Percentiles rank a stretch among this genome's conserved stretches.
Evolutionary conservation across 2,113 vertebrate genomes (phyloP).

Genomic region (Melanotaenia duboulayi): DNA sequence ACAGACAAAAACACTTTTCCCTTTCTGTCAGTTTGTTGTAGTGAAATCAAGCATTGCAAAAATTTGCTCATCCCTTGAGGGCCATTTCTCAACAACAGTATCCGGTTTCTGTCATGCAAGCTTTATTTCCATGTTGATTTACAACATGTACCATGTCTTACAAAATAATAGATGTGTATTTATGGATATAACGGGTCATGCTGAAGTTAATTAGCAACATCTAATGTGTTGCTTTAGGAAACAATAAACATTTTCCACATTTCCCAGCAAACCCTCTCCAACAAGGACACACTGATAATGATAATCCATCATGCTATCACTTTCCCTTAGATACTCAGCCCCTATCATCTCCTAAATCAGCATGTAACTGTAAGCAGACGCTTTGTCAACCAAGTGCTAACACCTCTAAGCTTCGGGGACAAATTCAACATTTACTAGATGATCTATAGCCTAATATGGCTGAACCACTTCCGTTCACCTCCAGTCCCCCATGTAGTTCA

Average conservation of each 20-base stretch:
- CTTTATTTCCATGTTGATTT: background rate
- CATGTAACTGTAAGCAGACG: too few relatives aligned
- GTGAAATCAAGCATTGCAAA: constrained; percentile 53
- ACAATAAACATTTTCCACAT: background rate
- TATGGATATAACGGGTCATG: background rate
- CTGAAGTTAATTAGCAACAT: background rate
- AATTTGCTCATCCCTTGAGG: constrained; percentile 22
- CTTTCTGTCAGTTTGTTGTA: constrained; percentile 18
- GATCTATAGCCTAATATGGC: background rate
- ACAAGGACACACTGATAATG: background rate
- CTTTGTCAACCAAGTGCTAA: background rate
- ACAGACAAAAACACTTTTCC: constrained; percentile 43
- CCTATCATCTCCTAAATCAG: background rate
- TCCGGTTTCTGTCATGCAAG: constrained; percentile 21
- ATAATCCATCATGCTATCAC: background rate
- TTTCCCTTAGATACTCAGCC: background rate
- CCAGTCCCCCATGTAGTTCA: background rate
- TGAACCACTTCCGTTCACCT: background rate
- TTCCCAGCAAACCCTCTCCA: background rate
- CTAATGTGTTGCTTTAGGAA: background rate
- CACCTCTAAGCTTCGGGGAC: background rate
- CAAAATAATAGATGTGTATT: background rate
- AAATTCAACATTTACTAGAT: fast-evolving
- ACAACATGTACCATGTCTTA: background rate
- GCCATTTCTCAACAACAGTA: constrained; percentile 34